Evolutionary conservation across 2,888 invertebrate genomes (phyloP).

Genomic region (Tromatobia lineatoria): DNA sequence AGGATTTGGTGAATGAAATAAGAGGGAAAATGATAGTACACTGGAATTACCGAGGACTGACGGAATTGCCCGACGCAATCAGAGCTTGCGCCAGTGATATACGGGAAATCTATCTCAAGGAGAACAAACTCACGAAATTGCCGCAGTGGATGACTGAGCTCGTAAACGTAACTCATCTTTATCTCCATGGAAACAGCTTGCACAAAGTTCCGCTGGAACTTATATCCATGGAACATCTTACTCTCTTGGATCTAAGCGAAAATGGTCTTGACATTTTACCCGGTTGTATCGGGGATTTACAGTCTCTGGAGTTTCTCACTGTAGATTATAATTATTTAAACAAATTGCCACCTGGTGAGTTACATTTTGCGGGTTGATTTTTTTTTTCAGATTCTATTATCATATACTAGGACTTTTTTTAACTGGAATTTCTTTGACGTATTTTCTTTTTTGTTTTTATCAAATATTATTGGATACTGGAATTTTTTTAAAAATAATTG

Average conservation of each 20-base stretch:
- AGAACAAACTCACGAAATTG: slow-evolving; percentile 80
- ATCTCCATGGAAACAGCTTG: slow-evolving; percentile 80
- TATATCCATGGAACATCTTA: slow-evolving; percentile 75
- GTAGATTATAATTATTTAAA: slow-evolving; percentile 78
- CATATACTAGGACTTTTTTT: too few relatives aligned
- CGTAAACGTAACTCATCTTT: slow-evolving; percentile 80
- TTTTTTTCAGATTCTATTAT: neutral
- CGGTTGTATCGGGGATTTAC: slow-evolving; percentile 73
- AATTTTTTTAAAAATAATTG: too few relatives aligned
- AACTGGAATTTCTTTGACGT: too few relatives aligned
- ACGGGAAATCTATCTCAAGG: slow-evolving; percentile 84
- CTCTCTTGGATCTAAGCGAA: slow-evolving; percentile 79
- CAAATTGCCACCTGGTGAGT: slow-evolving; percentile 78
- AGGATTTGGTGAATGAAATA: slow-evolving; percentile 82
- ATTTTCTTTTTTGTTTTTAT: slow-evolving; percentile 10
- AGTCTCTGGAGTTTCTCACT: slow-evolving; percentile 74
- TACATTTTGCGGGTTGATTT: neutral
- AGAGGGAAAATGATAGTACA: slow-evolving; percentile 82
- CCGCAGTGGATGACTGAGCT: slow-evolving; percentile 80
- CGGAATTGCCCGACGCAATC: slow-evolving; percentile 80
- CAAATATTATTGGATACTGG: too few relatives aligned
- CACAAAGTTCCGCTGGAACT: slow-evolving; percentile 77
- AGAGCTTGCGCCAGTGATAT: slow-evolving; percentile 79
- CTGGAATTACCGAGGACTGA: slow-evolving; percentile 84
- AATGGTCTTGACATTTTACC: slow-evolving; percentile 77